phyloP scores from a whole-genome alignment of 2,797 vertebrate species.

The Pipistrellus pygmaeus region DNA sequence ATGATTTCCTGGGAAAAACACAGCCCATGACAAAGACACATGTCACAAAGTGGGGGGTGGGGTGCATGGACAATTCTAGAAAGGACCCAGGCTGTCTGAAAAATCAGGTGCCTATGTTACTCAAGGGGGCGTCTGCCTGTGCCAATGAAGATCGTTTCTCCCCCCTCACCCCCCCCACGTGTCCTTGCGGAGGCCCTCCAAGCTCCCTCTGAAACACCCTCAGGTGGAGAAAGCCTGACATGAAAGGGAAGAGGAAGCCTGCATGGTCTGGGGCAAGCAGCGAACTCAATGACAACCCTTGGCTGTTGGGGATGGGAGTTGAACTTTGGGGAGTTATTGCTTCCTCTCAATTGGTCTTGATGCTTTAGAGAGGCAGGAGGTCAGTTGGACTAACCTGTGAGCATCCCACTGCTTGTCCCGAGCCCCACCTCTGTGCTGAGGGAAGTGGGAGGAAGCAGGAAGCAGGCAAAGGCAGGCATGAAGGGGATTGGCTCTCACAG shows the following conservation, averaged over 20 bases:
- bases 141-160: not conserved
- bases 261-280: not conserved
- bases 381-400: not conserved
- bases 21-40: not conserved
- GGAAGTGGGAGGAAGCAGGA: not conserved
- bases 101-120: not conserved
- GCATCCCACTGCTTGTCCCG: not conserved
- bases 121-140: not conserved
- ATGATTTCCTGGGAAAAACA: not conserved
- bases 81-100: not conserved
- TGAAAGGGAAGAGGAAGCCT: not conserved
- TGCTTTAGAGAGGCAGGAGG: conserved; percentile 20
- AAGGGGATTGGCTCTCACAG: not conserved
- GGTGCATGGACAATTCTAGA: not conserved
- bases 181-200: not conserved
- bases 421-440: not conserved
- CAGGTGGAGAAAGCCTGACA: not conserved
- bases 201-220: not conserved
- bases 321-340: conserved; percentile 79
- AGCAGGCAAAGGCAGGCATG: conserved; percentile 20
- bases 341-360: conserved; percentile 53
- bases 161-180: not conserved
- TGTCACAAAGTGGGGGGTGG: not conserved
- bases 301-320: not conserved
- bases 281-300: not conserved